Conservation (phyloP, 2,888 invertebrate species). For the Apoda limacodes region DNA sequence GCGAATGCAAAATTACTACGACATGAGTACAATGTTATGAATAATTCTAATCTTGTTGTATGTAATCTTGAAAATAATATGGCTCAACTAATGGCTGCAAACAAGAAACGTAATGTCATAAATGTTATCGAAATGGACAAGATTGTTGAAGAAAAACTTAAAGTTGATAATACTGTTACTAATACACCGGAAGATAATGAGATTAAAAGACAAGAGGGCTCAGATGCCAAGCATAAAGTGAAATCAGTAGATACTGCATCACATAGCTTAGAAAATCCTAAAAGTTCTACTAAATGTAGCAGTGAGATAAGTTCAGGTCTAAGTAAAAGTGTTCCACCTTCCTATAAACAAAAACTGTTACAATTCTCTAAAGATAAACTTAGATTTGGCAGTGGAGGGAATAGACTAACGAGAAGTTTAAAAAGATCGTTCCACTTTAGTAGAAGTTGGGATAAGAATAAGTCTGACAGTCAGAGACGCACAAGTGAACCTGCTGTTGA, state of each 20-base stretch:
- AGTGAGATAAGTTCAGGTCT: slow-evolving; percentile 53
- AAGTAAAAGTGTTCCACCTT: slow-evolving; percentile 64
- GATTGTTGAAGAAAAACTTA: slow-evolving; percentile 53
- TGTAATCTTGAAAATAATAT: slow-evolving; percentile 62
- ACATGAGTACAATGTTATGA: slow-evolving; percentile 61
- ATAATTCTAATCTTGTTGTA: slow-evolving; percentile 60
- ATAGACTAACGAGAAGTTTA: slow-evolving; percentile 57
- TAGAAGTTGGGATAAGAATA: slow-evolving; percentile 58
- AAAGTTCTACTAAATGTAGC: slow-evolving; percentile 52
- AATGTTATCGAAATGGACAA: slow-evolving; percentile 52
- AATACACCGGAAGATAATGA: slow-evolving; percentile 23
- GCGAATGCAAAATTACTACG: slow-evolving; percentile 55
- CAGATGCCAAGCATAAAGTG: slow-evolving; percentile 37
- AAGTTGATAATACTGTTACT: slow-evolving; percentile 25
- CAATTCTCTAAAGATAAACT: slow-evolving; percentile 63
- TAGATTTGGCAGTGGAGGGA: slow-evolving; percentile 57
- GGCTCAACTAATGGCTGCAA: slow-evolving; percentile 52
- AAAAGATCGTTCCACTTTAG: slow-evolving; percentile 62
- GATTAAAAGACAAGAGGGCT: slow-evolving; percentile 23
- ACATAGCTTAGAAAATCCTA: slow-evolving; percentile 56
- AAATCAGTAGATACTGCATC: slow-evolving; percentile 55
- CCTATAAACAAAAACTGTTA: slow-evolving; percentile 60
- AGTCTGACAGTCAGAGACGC: slow-evolving; percentile 44
- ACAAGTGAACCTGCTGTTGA: slow-evolving; percentile 58
- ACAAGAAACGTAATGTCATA: slow-evolving; percentile 41